Conservation (phyloP, 2,113 vertebrate species). For the Pipra filicauda region DNA sequence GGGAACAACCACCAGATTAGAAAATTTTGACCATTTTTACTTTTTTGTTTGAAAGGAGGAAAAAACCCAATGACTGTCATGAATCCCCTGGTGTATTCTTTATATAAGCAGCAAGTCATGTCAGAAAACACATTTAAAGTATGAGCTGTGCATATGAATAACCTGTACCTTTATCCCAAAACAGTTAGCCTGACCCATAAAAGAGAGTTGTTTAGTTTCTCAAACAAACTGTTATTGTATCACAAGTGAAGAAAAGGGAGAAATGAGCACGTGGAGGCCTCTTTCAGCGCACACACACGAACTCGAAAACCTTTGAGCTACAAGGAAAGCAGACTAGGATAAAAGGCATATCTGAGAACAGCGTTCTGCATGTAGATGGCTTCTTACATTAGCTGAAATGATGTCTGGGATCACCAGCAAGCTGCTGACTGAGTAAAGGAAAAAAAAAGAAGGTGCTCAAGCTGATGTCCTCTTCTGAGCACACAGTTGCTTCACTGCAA, state of each 20-base stretch:
- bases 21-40: background rate
- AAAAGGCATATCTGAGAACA: background rate
- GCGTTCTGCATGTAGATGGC: background rate
- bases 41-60: background rate
- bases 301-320: background rate
- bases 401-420: background rate
- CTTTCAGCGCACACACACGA: background rate
- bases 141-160: background rate
- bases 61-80: background rate
- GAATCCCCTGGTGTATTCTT: background rate
- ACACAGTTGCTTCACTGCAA: background rate
- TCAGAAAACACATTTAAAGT: background rate
- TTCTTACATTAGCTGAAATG: background rate
- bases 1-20: constrained; percentile 4
- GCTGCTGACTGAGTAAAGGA: background rate
- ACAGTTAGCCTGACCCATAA: background rate
- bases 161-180: background rate
- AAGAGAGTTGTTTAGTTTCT: background rate
- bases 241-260: background rate
- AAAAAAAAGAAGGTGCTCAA: background rate
- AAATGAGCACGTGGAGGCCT: background rate
- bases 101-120: background rate
- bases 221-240: background rate
- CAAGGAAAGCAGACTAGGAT: fast-evolving
- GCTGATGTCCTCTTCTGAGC: background rate